phyloP scores from a whole-genome alignment of 1,140 invertebrate genomes.

The Meloidogyne exigua region DNA sequence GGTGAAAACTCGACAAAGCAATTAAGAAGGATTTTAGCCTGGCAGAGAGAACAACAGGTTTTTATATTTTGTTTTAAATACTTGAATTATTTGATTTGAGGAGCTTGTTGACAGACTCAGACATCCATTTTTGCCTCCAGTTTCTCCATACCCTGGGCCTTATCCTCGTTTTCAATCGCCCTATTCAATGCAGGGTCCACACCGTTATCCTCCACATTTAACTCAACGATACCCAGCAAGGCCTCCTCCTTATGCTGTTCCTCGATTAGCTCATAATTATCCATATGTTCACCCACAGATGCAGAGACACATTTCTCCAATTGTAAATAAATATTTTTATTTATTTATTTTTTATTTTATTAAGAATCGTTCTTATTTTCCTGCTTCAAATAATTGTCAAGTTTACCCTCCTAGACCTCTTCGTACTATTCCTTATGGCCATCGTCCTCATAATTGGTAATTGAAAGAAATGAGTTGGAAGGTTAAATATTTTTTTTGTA shows the following conservation, averaged over 20 bases:
- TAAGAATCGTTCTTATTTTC: constrained; percentile 4
- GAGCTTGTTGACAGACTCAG: not conserved
- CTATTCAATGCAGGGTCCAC: not conserved
- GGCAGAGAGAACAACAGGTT: constrained; percentile 3
- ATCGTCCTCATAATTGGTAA: not conserved
- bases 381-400: not conserved
- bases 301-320: not conserved
- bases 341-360: not conserved
- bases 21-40: not conserved
- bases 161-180: not conserved
- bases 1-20: not conserved
- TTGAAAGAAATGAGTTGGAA: not conserved
- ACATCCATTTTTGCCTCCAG: not conserved
- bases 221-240: not conserved
- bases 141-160: not conserved
- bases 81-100: not conserved
- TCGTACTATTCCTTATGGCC: not conserved
- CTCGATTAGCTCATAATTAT: not conserved
- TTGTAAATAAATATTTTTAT: not conserved
- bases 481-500: too few species aligned
- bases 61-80: not conserved
- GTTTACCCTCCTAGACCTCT: not conserved
- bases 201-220: not conserved
- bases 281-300: not conserved
- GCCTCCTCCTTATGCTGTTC: not conserved